Evolutionary conservation across 1,140 invertebrate genomes (phyloP), one percentile per base, ranked within the genome.

Genomic region (Orchesella cincta): DNA sequence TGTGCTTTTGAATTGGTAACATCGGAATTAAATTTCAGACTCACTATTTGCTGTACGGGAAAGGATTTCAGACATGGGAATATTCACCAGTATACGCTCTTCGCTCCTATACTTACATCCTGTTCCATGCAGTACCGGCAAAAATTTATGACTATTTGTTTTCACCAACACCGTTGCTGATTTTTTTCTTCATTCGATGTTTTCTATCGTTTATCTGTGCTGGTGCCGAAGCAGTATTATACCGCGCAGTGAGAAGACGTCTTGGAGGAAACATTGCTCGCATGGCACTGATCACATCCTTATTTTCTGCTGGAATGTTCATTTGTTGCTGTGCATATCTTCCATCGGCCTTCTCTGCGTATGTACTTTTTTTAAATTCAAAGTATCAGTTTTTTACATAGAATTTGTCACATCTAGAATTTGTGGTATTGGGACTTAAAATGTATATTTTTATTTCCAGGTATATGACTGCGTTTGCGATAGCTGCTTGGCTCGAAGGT

Each of bases 21-120:
- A 34, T 31, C n/a, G 2, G 23, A 51, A 80, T 83, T 83, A 81
- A 82, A 82, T 89, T 88, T 77, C 86, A 95, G 93, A 89, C 89
- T 81, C 93, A 95, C 84, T 92, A 89, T 83, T 83, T 95, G 64
- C 83, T 98, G 28, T 96, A 94, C 85, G 94, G 93, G 20, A 91
- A 89, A 84, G 96, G 98, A 12, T 90, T 99, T 81, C 97, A 99
- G 88, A 99, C 98, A 67, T 99, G 98, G 98, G 98, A 99, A 86
- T 99, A 99, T 85, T 97, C 96, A 83, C 96, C 98, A 23, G 86
- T 90, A 77, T 99, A 93, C 88, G 95, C 96, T 0, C 90, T 99
- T 57, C 88, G 98, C 71, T 99, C 96, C 0, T 98, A 98, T 86
- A 91, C 92, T 54, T 97, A 97, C 83, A 85, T 98, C 14, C 88